Base-by-base conservation (phyloP, 1,140 invertebrate genomes). In the Pogonomyrmex barbatus region DNA sequence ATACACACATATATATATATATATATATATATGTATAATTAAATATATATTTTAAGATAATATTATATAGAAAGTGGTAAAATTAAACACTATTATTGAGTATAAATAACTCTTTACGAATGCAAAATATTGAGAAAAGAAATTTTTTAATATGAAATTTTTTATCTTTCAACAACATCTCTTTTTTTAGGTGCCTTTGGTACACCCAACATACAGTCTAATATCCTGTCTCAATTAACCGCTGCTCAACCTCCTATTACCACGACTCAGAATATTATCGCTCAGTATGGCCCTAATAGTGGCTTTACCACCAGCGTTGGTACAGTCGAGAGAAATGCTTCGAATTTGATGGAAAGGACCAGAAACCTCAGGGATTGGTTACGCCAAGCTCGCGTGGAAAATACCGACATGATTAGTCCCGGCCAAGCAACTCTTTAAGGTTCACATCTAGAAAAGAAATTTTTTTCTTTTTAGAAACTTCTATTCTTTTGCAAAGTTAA, bases 311-410 rank as follows among this genome's bases (percentile, higher is more conserved):
- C 95, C 10, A 95, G 94, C 85, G 94, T 95, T n/a, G 93, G 94
- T 2, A 94, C 92, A 5, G 93, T 95, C 4, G 93, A 94, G 39
- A 88, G 93, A 12, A 95, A 95, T 83, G 91, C 95, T 24, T 95
- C 96, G 2, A 96, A 96, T 56, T 91, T 97, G 36, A 96, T 96
- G 58, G 96, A 97, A 89, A 94, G 96, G 54, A 97, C 96, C 0
- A 94, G 96, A 68, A 96, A 97, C 86, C 93, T 97, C 42, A 95
- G 96, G 73, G 96, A 97, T 89, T 97, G 96, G 96, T 89, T 97
- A 58, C 94, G 96, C 33, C 96, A 96, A 91, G 94, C 95, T 52
- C 93, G 95, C 42, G 91, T 95, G 42, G 95, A 95, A 87, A 94
- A 87, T 56, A 93, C 93, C 1, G 94, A 95, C 54, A 81, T 95